Base-by-base conservation (phyloP, 1,140 invertebrate species). In the Cydia fagiglandana region DNA sequence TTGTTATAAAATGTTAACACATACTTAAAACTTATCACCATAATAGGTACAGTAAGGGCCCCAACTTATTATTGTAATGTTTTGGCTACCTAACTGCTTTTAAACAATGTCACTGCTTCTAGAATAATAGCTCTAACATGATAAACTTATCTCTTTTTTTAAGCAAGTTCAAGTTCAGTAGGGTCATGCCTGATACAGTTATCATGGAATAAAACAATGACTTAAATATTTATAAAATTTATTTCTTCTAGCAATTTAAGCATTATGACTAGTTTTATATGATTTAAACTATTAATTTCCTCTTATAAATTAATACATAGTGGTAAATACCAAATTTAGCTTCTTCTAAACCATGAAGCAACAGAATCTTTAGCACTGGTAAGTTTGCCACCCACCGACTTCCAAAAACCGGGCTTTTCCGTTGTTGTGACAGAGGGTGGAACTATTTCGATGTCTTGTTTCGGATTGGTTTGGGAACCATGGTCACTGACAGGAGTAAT, bases 331-430 rank as follows among this genome's bases (percentile, higher is more conserved):
- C 73, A 20, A 68, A 20, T 81, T 24, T 78, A 84, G 75, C 75
- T 83, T 77, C 78, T 90, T 76, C 90, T 91, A 85, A 94, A 94
- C 80, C 94, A 91, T 77, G 87, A 89, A 78, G 80, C 87, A 70
- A 94, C 92, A 83, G 91, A 94, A 56, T 94, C 92, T 87, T 94
- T 95, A 6, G 94, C 93, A 81, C 88, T 94, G 41, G 87, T 88
- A 75, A 95, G 86, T 89, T 93, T 94, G 74, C 88, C 85, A 30
- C 93, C 92, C 70, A 95, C 66, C 83, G 86, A 93, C 47, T 82
- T 85, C 94, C 94, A 95, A 82, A 95, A 94, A 50, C 94, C 91
- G 41, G 91, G 83, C 75, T 91, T 82, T 83, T 86, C 83, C 50
- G 89, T 85, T 53, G 89, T 85, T 73, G 81, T 73, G 78, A 84